Percentiles rank a stretch among this genome's conserved stretches.
Conservation (phyloP, 2,113 vertebrate genomes). For the Rhinichthys klamathensis region DNA sequence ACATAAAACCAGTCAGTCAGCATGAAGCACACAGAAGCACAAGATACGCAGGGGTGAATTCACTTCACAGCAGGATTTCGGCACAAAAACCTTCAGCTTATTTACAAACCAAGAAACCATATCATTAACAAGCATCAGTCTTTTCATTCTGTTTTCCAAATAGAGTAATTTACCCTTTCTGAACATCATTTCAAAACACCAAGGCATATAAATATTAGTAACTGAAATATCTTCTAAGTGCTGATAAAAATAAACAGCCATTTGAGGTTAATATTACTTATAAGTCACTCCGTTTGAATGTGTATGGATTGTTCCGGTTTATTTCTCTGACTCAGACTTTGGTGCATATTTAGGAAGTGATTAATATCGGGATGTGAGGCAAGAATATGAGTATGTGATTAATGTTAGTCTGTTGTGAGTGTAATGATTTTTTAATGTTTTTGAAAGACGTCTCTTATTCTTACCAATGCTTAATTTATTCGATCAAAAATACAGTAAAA, state of each 20-base stretch:
- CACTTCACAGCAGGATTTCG: not conserved
- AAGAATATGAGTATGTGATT: not conserved
- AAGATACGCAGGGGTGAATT: not conserved
- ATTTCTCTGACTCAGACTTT: slow-evolving; percentile 1
- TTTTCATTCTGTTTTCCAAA: not conserved
- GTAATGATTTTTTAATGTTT: not conserved
- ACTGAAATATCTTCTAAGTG: not conserved
- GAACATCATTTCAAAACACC: not conserved
- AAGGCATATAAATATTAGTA: not conserved
- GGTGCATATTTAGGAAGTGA: not conserved
- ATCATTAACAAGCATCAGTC: not conserved
- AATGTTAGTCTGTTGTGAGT: not conserved
- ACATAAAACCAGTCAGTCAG: slow-evolving; percentile 39
- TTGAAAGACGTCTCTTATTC: not conserved
- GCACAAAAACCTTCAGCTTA: not conserved
- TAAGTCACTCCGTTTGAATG: not conserved
- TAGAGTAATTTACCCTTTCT: not conserved
- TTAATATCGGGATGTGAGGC: not conserved
- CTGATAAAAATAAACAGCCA: slow-evolving; percentile 2
- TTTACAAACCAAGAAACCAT: not conserved
- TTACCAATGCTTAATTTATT: not conserved
- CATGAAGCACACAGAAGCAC: not conserved
- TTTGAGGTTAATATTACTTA: not conserved
- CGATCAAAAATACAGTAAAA: no score
- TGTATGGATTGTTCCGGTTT: not conserved